Base-by-base conservation (phyloP, 2,113 vertebrate genomes). In the Brienomyrus longianalis region DNA sequence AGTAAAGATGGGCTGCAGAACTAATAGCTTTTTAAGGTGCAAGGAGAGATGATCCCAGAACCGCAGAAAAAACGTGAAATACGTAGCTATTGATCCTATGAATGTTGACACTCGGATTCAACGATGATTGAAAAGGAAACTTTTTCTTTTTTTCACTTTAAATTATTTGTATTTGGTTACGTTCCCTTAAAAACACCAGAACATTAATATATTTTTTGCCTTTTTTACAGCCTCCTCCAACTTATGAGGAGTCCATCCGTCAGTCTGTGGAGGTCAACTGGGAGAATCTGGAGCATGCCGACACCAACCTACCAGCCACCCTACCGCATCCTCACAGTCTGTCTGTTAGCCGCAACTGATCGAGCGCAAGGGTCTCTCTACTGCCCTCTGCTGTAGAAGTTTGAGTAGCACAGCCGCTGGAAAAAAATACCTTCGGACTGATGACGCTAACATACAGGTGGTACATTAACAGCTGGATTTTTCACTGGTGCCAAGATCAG, bases 181-280 rank as follows among this genome's bases (percentile, higher is more conserved):
- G 10, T 31, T 70, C n/a, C n/a, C 62, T 70, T 70, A 4, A 70
- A 19, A 31, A 70, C 62, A 27, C 62, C 62, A 31, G 62, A 10
- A 66, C 23, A 27, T 66, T 66, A 3, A 50, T 21, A n/a, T 85
- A 9, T 47, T 35, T 56, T 54, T 11, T 48, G 48, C 3, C 17
- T 87, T 56, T 52, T 54, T 31, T 87, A 48, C 51, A 95, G 95
- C 92, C 93, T 91, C 95, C 95, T 4, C 96, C 96, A 87, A 92
- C 95, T 1, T 96, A 95, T 0, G 94, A 95, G 23, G 95, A 96
- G 3, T 94, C 94, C 54, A 83, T 95, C 89, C 87, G 88, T 62
- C 94, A 94, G 80, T 94, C 95, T 66, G 45, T 91, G 0, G 94
- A 90, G 50, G 88, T 92, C 43, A 84, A 52, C 3, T 43, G 90